A percentile compares a stretch with the other conserved stretches of the same genome.
Evolutionary conservation across 2,888 invertebrate genomes (phyloP).

Genomic region (Drosophila greeni): DNA sequence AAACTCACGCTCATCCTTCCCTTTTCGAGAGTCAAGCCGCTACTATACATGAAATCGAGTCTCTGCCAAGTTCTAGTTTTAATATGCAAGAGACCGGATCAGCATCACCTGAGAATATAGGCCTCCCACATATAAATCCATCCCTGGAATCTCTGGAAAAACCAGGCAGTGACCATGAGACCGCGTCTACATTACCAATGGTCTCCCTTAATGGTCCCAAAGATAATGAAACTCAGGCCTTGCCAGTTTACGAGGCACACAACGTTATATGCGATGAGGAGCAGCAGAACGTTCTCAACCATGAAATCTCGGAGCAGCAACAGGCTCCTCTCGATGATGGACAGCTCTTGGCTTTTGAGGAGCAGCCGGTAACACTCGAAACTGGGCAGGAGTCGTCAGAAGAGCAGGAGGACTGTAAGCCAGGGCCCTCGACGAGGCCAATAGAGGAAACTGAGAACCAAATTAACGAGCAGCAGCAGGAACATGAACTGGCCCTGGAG

Average conservation of each 20-base stretch:
- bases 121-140: not conserved
- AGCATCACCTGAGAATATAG: not conserved
- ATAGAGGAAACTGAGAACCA: constrained; percentile 76
- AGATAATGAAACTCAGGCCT: constrained; percentile 52
- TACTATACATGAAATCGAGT: not conserved
- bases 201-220: constrained; percentile 43
- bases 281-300: constrained; percentile 69
- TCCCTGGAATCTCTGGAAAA: not conserved
- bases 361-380: not conserved
- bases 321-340: not conserved
- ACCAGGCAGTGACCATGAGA: not conserved
- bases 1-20: not conserved
- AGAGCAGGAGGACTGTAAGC: not conserved
- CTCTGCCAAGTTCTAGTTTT: constrained; percentile 2
- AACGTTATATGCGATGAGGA: constrained; percentile 60
- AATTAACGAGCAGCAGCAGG: constrained; percentile 71
- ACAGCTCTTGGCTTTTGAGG: constrained; percentile 8
- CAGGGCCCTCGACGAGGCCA: constrained; percentile 22
- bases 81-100: not conserved
- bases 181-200: constrained; percentile 6
- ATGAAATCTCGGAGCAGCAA: constrained; percentile 48
- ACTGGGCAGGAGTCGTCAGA: not conserved
- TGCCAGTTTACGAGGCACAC: constrained; percentile 33
- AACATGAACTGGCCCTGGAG: constrained; percentile 30
- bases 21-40: not conserved